Evolutionary conservation across 2,888 invertebrate genomes (phyloP).

Genomic region (Trypoxylon attenuatum): DNA sequence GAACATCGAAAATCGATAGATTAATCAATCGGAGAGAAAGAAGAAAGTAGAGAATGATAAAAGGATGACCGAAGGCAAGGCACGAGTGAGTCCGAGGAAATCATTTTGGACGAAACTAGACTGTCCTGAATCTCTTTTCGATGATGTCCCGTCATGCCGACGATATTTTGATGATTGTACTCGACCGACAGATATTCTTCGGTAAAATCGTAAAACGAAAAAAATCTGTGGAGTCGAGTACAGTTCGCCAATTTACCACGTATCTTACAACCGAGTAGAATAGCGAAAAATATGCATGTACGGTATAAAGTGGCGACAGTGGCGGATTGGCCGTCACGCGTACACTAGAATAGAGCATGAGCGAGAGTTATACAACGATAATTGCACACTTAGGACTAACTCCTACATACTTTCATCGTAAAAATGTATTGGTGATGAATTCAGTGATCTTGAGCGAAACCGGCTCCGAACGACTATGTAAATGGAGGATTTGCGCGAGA

Average conservation of each 20-base stretch:
- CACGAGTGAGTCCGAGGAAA: conserved; percentile 68
- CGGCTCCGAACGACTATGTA: too few species aligned
- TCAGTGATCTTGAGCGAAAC: conserved; percentile 6
- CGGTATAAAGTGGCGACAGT: too few species aligned
- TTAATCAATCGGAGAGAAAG: conserved; percentile 42
- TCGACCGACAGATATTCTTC: too few species aligned
- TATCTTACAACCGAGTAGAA: too few species aligned
- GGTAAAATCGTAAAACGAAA: too few species aligned
- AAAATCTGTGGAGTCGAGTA: too few species aligned
- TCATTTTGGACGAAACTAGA: conserved; percentile 44
- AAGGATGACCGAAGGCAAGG: conserved; percentile 67
- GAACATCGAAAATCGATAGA: conserved; percentile 67
- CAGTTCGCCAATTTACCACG: not conserved
- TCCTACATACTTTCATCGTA: conserved; percentile 33
- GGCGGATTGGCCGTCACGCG: not conserved
- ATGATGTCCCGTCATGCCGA: not conserved
- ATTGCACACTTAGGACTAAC: conserved; percentile 19
- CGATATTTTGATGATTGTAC: too few species aligned
- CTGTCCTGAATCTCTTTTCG: not conserved
- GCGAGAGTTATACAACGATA: conserved; percentile 14
- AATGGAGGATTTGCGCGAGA: too few species aligned
- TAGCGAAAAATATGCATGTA: not conserved
- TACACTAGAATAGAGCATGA: conserved; percentile 1
- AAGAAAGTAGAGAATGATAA: conserved; percentile 40
- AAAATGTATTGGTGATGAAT: not conserved